Base-by-base conservation (phyloP, 1,140 invertebrate genomes). In the Dryas iulia region DNA sequence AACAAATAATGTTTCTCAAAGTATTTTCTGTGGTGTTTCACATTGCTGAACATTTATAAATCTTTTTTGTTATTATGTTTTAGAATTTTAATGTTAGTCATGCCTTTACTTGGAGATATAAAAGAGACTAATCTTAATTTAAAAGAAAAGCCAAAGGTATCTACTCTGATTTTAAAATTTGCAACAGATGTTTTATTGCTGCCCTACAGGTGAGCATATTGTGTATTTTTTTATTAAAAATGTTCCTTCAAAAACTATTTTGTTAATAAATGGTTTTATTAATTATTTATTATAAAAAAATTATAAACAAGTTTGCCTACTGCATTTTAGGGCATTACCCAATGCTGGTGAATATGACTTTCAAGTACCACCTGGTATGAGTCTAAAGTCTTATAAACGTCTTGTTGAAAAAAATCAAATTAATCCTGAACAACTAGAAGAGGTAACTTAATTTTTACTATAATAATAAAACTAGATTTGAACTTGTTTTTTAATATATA, bases 181-280 rank as follows among this genome's bases (percentile, higher is more conserved):
- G 94, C 98, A 74, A 94, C 97, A 65, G 97, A 98, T 91, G 93
- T 98, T 25, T 84, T 98, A 2, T 86, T 98, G 3, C 86, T 98
- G 24, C 97, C 97, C 35, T 98, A 98, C 89, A 96, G 96, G 96
- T 97, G 93, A 72, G 52, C 8, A 47, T 1, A 47, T 47, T 47
- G 33, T 39, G n/a, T 6, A n/a, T 39, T 39, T 39, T 4, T 39
- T 39, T n/a, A n/a, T n/a, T n/a, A n/a, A n/a, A n/a, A n/a, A n/a
- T n/a, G n/a, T n/a, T n/a, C n/a, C n/a, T n/a, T n/a, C n/a, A n/a
- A n/a, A n/a, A n/a, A n/a, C n/a, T n/a, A n/a, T n/a, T n/a, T n/a
- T n/a, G n/a, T n/a, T n/a, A n/a, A n/a, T n/a, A n/a, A n/a, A n/a
- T n/a, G n/a, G n/a, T n/a, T n/a, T n/a, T n/a, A n/a, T n/a, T n/a